Percentiles rank a stretch among this genome's conserved stretches.
Conservation (phyloP, 2,888 invertebrate species). For the Microctonus aethiopoides region DNA sequence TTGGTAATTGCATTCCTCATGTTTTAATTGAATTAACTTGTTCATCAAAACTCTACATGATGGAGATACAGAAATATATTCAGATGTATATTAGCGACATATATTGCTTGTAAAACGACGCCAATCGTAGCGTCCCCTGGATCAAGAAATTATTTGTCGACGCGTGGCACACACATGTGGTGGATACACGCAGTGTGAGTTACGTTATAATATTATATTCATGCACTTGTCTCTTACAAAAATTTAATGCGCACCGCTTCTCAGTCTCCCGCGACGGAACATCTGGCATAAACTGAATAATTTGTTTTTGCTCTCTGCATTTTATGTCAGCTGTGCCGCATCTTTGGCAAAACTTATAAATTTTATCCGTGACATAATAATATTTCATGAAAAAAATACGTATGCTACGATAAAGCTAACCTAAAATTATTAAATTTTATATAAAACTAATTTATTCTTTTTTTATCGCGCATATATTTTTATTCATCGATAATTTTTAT, state of each 20-base stretch:
- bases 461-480: neutral
- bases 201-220: constrained; percentile 14
- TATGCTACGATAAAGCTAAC: neutral
- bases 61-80: neutral
- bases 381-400: too few species aligned
- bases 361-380: neutral
- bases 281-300: constrained; percentile 9
- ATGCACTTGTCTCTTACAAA: constrained; percentile 32
- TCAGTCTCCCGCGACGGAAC: constrained; percentile 35
- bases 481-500: neutral
- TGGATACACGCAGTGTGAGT: constrained; percentile 29
- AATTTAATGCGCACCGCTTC: constrained; percentile 26
- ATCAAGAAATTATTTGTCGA: constrained; percentile 6
- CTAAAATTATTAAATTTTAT: too few species aligned
- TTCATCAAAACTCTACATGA: neutral
- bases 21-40: neutral
- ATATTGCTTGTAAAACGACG: neutral
- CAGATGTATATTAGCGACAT: constrained; percentile 2
- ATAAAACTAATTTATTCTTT: too few species aligned
- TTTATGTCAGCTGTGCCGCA: neutral
- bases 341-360: neutral
- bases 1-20: neutral
- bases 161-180: constrained; percentile 30
- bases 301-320: neutral
- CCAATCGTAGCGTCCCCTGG: neutral